Evolutionary conservation across 2,888 invertebrate genomes (phyloP).

Genomic region (Asteroscopus sphinx): DNA sequence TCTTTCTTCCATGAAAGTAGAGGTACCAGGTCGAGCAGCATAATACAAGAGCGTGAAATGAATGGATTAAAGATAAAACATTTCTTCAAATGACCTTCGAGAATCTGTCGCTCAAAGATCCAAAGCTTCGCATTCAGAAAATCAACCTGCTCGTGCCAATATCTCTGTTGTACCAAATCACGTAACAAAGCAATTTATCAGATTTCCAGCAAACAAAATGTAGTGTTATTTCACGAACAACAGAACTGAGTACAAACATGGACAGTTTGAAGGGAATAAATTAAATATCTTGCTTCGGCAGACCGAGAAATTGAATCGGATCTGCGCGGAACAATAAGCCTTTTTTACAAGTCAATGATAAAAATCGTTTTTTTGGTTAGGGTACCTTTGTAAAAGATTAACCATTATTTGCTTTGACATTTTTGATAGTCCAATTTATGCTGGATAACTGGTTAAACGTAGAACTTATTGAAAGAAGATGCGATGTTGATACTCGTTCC

Average conservation of each 20-base stretch:
- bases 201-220: slow-evolving; percentile 32
- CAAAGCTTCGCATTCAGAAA: neutral
- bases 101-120: neutral
- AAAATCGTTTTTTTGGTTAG: slow-evolving; percentile 33
- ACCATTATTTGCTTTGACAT: neutral
- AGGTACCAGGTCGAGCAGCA: no score
- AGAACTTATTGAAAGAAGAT: no score
- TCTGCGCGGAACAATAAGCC: slow-evolving; percentile 34
- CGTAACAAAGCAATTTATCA: slow-evolving; percentile 43
- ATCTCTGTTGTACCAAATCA: slow-evolving; percentile 21
- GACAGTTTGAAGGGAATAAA: slow-evolving; percentile 58
- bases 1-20: no score
- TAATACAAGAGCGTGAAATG: no score
- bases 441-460: no score
- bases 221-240: slow-evolving; percentile 37
- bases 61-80: no score
- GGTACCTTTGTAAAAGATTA: neutral
- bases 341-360: slow-evolving; percentile 53
- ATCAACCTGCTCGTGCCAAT: slow-evolving; percentile 1
- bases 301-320: slow-evolving; percentile 63
- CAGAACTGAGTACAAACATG: slow-evolving; percentile 40
- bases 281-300: slow-evolving; percentile 61
- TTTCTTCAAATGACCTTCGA: neutral
- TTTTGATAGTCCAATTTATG: no score
- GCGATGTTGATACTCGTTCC: no score